Evolutionary conservation across 2,888 invertebrate genomes (phyloP).

Genomic region (Stratiomys singularior): DNA sequence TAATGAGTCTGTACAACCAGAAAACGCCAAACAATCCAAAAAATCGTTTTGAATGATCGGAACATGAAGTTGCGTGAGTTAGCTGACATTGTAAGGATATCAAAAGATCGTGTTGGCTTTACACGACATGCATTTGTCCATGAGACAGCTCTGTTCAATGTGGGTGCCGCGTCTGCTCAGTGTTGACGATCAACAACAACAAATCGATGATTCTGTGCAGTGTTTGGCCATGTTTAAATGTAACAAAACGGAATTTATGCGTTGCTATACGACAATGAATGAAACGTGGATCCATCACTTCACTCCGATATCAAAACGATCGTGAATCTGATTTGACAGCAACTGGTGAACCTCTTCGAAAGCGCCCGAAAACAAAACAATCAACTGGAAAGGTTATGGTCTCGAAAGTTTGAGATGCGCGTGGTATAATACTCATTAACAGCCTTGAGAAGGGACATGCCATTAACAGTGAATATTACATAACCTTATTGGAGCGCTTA

Average conservation of each 20-base stretch:
- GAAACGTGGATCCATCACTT: not conserved
- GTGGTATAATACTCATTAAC: constrained; percentile 56
- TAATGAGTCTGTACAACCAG: too few relatives aligned
- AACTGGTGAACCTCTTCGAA: constrained; percentile 50
- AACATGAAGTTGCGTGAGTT: too few relatives aligned
- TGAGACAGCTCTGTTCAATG: not conserved
- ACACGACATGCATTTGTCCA: too few relatives aligned
- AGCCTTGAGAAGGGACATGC: constrained; percentile 58
- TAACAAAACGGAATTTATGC: too few relatives aligned
- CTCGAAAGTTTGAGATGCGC: constrained; percentile 54
- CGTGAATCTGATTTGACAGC: constrained; percentile 53
- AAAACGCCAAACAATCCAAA: too few relatives aligned
- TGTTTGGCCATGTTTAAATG: too few relatives aligned
- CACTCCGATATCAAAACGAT: constrained; percentile 46
- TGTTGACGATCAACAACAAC: not conserved
- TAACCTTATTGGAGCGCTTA: constrained; percentile 53
- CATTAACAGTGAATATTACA: constrained; percentile 52
- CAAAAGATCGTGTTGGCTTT: too few relatives aligned
- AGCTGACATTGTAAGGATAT: too few relatives aligned
- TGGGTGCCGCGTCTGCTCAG: not conserved
- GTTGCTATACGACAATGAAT: too few relatives aligned
- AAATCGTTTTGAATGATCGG: too few relatives aligned
- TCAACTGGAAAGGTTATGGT: constrained; percentile 55
- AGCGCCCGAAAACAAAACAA: constrained; percentile 54
- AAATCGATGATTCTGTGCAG: not conserved